Evolutionary conservation across 2,113 vertebrate species (phyloP), one percentile per base, ranked within the genome.

Genomic region (Lepisosteus oculatus): DNA sequence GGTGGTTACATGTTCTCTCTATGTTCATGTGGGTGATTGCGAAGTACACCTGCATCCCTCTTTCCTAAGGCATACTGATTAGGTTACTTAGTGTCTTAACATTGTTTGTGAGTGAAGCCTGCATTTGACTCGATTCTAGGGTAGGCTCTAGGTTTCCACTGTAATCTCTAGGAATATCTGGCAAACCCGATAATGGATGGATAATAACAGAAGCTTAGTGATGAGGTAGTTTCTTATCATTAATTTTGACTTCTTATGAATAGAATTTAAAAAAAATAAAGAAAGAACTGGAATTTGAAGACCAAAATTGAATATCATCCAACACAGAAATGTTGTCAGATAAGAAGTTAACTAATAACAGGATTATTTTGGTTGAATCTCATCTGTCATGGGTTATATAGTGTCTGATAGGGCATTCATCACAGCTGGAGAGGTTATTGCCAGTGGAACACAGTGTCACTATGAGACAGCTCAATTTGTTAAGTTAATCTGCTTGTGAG

Each of bases 401-500:
- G 55, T 14, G 42, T 41, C 71, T 61, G 65, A 51, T 61, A 55
- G 74, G 57, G 61, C 64, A 62, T 71, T 62, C 55, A 44, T 71
- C 69, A 71, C 44, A 15, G 15, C 15, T 43, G 43, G 17, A n/a
- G 57, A 74, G 43, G 66, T 69, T 47, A 8, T n/a, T 66, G 42
- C 73, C 54, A 43, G 13, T 6, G 13, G 71, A 67, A 72, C 6
- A 11, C 13, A 43, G 29, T 51, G 11, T 68, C 76, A 70, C 57
- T 9, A 59, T 56, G 67, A 65, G 63, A 57, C 45, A 11, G 44
- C 57, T 61, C 59, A 54, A 65, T 62, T 78, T 69, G 70, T 75
- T 78, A 62, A 68, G 47, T n/a, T 68, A 44, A 65, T 78, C 70
- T 17, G 17, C n/a, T 54, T 64, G 54, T 45, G 47, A 56, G 9